Evolutionary conservation across 2,113 vertebrate genomes (phyloP).

Genomic region (Orientallactaga bullata): DNA sequence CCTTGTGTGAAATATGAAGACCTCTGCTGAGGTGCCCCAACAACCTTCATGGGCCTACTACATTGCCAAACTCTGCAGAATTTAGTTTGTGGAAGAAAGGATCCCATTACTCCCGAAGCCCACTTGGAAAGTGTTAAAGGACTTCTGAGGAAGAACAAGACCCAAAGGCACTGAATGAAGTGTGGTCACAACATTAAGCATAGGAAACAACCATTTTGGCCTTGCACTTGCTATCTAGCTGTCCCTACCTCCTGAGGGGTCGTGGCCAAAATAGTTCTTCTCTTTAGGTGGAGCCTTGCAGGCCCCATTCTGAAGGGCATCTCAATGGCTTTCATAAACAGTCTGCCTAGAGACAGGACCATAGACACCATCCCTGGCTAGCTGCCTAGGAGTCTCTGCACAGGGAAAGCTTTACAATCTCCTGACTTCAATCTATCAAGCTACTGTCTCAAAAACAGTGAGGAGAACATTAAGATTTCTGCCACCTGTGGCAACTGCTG

Average conservation of each 20-base stretch:
- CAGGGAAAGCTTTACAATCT: constrained; percentile 1
- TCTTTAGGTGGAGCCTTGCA: neutral
- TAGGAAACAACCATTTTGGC: neutral
- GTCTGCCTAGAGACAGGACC: neutral
- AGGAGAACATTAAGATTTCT: neutral
- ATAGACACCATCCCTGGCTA: neutral
- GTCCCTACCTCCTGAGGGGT: neutral
- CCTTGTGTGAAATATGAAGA: neutral
- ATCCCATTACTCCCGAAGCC: neutral
- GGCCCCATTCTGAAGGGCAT: neutral
- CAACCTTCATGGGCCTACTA: neutral
- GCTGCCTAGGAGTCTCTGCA: neutral
- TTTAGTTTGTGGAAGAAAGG: neutral
- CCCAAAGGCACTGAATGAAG: too few species aligned
- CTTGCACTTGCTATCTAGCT: neutral
- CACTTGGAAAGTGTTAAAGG: neutral
- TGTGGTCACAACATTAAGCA: neutral
- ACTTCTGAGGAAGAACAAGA: neutral
- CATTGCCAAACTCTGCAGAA: neutral
- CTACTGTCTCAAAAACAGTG: neutral
- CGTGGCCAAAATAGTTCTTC: accelerated
- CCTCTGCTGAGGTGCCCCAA: neutral
- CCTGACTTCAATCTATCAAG: constrained; percentile 19
- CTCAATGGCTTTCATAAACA: neutral
- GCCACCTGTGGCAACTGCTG: neutral